These are phyloP conservation scores for Lycaena phlaeas DNA, from an alignment of 2,888 invertebrate genomes.

Conservation along the genomic window DNA sequence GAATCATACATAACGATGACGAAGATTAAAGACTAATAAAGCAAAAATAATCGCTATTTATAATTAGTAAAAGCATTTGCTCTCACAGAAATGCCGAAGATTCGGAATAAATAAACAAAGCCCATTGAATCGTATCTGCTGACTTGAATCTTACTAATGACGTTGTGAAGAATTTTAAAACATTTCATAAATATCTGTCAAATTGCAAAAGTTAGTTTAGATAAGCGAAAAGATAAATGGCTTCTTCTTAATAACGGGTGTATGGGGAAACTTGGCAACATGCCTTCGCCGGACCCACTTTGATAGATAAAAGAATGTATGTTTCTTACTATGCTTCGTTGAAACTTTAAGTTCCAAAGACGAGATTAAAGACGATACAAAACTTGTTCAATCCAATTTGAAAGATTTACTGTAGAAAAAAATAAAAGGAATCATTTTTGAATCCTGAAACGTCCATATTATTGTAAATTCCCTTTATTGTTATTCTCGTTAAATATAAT, in stretches of 20 bases:
- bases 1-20: no score
- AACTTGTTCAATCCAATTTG: constrained; percentile 6
- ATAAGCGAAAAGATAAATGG: constrained; percentile 50
- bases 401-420: not conserved
- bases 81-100: no score
- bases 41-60: no score
- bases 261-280: constrained; percentile 33
- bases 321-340: not conserved
- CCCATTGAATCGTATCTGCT: no score
- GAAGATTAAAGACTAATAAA: no score
- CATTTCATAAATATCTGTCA: constrained; percentile 13
- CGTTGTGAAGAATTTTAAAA: not conserved
- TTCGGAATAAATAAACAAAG: no score
- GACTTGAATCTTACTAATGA: no score
- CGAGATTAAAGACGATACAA: constrained; percentile 4
- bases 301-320: constrained; percentile 12
- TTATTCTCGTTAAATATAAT: no score
- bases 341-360: not conserved
- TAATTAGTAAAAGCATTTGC: no score
- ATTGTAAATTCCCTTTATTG: no score
- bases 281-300: constrained; percentile 26
- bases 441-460: no score
- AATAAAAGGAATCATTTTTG: no score
- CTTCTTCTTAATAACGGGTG: constrained; percentile 50
- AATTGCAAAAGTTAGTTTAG: constrained; percentile 45